Conservation (phyloP, 2,113 vertebrate species). For the Polyodon spathula region DNA sequence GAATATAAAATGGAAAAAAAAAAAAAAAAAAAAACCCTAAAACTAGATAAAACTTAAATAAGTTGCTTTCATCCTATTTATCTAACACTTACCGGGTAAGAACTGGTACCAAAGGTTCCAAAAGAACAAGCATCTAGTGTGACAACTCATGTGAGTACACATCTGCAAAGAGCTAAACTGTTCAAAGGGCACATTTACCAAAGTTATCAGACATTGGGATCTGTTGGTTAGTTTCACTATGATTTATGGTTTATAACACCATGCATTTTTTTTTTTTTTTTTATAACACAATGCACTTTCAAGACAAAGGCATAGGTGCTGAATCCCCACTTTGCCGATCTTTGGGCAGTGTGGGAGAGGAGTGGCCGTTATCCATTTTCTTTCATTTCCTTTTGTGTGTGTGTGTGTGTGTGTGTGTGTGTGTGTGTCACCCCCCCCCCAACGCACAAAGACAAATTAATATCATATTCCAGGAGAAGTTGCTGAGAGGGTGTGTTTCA, state of each 20-base stretch:
- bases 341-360: constrained; percentile 34
- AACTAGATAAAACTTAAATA: constrained; percentile 58
- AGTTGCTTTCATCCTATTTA: constrained; percentile 27
- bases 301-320: constrained; percentile 25
- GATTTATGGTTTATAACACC: no score
- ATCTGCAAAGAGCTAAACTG: constrained; percentile 9
- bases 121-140: constrained; percentile 30
- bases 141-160: constrained; percentile 39
- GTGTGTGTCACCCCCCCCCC: background rate
- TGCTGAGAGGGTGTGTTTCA: constrained; percentile 15
- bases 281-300: constrained; percentile 46
- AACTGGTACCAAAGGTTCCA: constrained; percentile 17
- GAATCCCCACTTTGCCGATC: constrained; percentile 18
- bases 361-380: constrained; percentile 29
- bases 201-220: no score
- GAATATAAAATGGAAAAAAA: constrained; percentile 5
- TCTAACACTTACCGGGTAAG: constrained; percentile 52
- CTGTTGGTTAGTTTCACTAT: no score
- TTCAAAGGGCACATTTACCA: no score
- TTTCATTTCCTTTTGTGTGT: background rate
- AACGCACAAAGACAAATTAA: constrained; percentile 38
- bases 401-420: background rate
- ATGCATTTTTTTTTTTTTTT: no score
- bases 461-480: constrained; percentile 35
- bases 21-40: constrained; percentile 39